Base-by-base conservation (phyloP, 2,797 vertebrate species). In the Tadarida brasiliensis region DNA sequence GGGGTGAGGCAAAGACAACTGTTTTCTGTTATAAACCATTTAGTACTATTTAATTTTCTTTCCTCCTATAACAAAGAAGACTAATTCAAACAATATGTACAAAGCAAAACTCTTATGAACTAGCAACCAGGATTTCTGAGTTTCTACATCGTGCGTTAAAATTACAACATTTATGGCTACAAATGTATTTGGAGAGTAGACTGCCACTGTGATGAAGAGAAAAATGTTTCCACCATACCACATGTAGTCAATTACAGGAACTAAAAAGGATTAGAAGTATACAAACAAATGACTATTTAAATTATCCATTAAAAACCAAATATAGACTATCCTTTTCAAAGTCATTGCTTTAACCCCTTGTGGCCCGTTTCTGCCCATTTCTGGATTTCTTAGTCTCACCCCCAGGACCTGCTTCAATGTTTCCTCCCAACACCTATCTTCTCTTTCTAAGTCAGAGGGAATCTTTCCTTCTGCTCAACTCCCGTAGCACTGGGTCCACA, bases 131-230 rank as follows among this genome's bases (percentile, higher is more conserved):
- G 22, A 39, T 57, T 81, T 70, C 76, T 63, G 26, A 76, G 28
- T 61, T 86, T 74, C 68, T 16, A 47, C 14, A 33, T 26, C 24
- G 15, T 1, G 10, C 61, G 82, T 94, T 73, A 57, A 68, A 83
- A 74, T 56, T 20, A 39, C 35, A 65, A 15, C 7, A 56, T 84
- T 80, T 82, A 39, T 28, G 77, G 7, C 74, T 65, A 14, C 9
- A 70, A 74, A 61, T 78, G 28, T 44, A 81, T 81, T 77, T 80
- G 85, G 35, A 85, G 49, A 92, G 44, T 87, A 33, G 95, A n/a
- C 1, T 28, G 39, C 49, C 51, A 39, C 35, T 30, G 59, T 33
- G 54, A 57, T 3, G 63, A 63, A 67, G 51, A 74, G 33, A 85
- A n/a, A 85, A 80, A 65, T 39, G 49, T 73, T 76, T 95, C 81